Evolutionary conservation across 2,888 invertebrate species (phyloP), one percentile per base, ranked within the genome.

Genomic region (Xanthostigma xanthostigma): DNA sequence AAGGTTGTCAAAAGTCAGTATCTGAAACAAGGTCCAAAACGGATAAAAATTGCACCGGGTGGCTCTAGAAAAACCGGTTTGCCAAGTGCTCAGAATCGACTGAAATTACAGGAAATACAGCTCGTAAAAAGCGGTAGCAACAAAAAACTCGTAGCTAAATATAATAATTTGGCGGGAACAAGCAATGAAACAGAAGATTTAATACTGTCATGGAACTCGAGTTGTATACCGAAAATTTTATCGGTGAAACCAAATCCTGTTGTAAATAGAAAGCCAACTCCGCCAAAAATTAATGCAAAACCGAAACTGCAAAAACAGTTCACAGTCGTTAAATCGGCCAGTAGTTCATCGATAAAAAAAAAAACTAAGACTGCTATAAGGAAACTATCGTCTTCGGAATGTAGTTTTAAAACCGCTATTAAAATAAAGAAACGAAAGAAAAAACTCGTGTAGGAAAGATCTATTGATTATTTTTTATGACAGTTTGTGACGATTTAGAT

Each of bases 81-180:
- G n/a, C 38, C n/a, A 6, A 38, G 13, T 12, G n/a, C 44, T 37
- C 34, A 46, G 37, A 49, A 51, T 48, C 52, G 56, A 33, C 44
- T 64, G n/a, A 61, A 65, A 49, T 51, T 67, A 41, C 54, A 59
- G 27, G 66, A 66, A 49, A 65, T 67, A 39, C 63, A 65, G 50
- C 64, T 64, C 49, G 58, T 66, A 41, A 66, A 65, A 54, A 60
- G 58, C 49, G 56, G 53, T 41, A 62, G 62, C 43, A 62, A 63
- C n/a, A 66, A 65, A 53, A 60, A 61, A 35, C 57, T 65, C 47
- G 62, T 65, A 36, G 64, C 66, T 0, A 66, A 64, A 49, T 65
- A 49, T 39, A 36, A 41, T 27, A 48, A 42, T 45, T 36, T 45
- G 8, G 45, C 42, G 11, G 41, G 34, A 9, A 36, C 48, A 4